These are phyloP conservation scores for Netelia melanura DNA, from an alignment of 2,888 invertebrate genomes.

Conservation along the genomic window DNA sequence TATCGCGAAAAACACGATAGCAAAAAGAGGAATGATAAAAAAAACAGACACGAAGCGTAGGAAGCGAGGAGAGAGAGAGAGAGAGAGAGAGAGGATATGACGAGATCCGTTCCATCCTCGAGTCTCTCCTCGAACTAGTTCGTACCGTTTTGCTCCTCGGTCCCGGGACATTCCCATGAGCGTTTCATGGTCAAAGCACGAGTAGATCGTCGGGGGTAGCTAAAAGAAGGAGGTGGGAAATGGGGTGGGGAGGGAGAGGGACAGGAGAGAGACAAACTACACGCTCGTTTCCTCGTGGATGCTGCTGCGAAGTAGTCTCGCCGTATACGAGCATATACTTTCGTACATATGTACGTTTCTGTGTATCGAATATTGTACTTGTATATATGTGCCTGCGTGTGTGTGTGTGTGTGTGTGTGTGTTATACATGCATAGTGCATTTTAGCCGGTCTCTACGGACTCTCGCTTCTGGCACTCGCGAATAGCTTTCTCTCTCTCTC, in stretches of 20 bases:
- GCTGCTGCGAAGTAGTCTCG: background rate
- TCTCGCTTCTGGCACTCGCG: conserved; percentile 11
- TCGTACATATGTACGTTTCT: background rate
- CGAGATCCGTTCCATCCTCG: conserved; percentile 32
- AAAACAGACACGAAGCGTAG: conserved; percentile 7
- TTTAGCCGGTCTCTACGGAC: background rate
- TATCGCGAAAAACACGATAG: background rate
- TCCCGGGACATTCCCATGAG: conserved; percentile 22
- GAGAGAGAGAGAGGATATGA: conserved; percentile 28
- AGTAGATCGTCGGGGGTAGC: conserved; percentile 8
- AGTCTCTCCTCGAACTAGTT: conserved; percentile 17
- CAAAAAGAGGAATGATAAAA: background rate
- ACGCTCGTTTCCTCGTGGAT: background rate
- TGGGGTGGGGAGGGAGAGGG: background rate
- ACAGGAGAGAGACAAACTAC: background rate
- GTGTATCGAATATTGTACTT: conserved; percentile 5
- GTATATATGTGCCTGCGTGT: conserved; percentile 48
- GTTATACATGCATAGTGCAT: background rate
- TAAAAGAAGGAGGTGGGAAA: conserved; percentile 1
- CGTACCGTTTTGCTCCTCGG: conserved; percentile 23
- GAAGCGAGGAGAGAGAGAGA: conserved; percentile 13
- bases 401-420: conserved; percentile 38
- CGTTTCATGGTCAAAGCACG: conserved; percentile 42
- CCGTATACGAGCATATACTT: background rate
- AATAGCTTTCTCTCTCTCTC: conserved; percentile 3